Percentiles rank a stretch among this genome's conserved stretches.
These are phyloP conservation scores for Scomber japonicus DNA, from an alignment of 2,113 vertebrate species.

Conservation along the genomic window DNA sequence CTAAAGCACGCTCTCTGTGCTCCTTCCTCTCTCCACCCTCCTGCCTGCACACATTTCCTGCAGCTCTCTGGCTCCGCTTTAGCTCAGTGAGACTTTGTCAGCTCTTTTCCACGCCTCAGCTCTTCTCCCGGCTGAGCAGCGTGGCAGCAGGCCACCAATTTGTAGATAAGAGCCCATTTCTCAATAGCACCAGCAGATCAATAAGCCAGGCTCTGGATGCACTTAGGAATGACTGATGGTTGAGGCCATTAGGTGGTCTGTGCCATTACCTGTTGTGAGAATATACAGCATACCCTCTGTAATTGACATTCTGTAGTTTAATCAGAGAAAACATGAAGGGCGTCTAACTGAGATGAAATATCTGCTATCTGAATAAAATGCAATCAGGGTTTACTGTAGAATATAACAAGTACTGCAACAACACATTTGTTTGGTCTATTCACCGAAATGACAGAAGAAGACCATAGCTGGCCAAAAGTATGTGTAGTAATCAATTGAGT, in stretches of 20 bases:
- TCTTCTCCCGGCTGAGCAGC: conserved; percentile 42
- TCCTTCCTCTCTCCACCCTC: not conserved
- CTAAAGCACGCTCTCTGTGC: not conserved
- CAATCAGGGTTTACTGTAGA: not conserved
- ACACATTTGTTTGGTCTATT: not conserved
- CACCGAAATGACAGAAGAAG: too few species aligned
- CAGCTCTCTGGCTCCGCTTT: not conserved
- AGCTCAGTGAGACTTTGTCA: conserved; percentile 36
- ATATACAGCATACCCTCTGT: conserved; percentile 36
- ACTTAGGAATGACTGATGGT: conserved; percentile 72
- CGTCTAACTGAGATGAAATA: conserved; percentile 31
- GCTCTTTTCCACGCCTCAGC: conserved; percentile 64
- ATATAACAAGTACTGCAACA: not conserved
- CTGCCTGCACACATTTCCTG: conserved; percentile 19
- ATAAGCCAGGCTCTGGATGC: conserved; percentile 62
- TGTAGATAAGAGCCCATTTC: conserved; percentile 71
- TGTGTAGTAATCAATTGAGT: too few species aligned
- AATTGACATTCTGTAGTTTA: conserved; percentile 43
- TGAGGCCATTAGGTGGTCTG: conserved; percentile 48
- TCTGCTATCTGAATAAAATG: not conserved
- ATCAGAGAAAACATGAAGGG: conserved; percentile 43
- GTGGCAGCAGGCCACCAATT: conserved; percentile 66
- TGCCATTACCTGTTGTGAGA: conserved; percentile 63
- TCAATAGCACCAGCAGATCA: conserved; percentile 69
- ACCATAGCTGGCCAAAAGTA: too few species aligned